These are phyloP conservation scores for Conus betulinus DNA, from an alignment of 1,140 invertebrate genomes.

Conservation along the genomic window DNA sequence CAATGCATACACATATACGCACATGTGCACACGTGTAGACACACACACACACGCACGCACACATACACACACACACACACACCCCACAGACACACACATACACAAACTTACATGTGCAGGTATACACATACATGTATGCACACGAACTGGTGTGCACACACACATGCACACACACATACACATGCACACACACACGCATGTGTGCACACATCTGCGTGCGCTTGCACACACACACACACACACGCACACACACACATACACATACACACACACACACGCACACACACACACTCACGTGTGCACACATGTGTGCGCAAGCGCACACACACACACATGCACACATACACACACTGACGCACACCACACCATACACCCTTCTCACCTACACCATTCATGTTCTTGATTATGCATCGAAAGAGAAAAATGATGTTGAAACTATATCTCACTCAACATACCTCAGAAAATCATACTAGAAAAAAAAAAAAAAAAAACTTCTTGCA, in stretches of 20 bases:
- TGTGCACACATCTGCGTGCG: too few relatives aligned
- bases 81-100: neutral
- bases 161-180: neutral
- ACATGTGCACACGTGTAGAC: neutral
- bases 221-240: neutral
- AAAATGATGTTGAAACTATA: too few relatives aligned
- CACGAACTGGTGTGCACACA: neutral
- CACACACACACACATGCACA: slow-evolving; percentile 8
- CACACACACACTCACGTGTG: neutral
- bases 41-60: neutral
- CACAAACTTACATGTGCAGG: neutral
- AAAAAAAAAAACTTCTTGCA: too few relatives aligned
- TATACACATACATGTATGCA: neutral
- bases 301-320: neutral
- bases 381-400: too few relatives aligned
- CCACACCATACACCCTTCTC: neutral
- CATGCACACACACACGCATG: neutral
- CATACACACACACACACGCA: neutral
- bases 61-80: neutral
- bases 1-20: neutral
- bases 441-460: too few relatives aligned
- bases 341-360: neutral
- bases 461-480: too few relatives aligned
- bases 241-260: neutral
- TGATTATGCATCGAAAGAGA: too few relatives aligned